These are phyloP conservation scores for Hyla sarda DNA, from an alignment of 2,113 vertebrate genomes.

Conservation along the genomic window DNA sequence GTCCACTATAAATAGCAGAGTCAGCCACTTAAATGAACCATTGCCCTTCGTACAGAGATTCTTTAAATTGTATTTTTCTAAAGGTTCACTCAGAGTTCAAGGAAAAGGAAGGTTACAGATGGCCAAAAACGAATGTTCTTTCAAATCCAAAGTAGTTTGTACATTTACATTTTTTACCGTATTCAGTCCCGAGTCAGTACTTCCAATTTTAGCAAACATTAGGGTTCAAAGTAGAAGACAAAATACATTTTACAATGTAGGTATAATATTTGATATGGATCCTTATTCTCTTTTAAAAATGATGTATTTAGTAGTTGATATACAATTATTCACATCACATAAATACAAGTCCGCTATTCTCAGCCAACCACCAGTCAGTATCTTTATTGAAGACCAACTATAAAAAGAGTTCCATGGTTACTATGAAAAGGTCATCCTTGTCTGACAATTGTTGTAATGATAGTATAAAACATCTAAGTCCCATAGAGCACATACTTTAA, in stretches of 20 bases:
- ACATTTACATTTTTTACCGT: conserved; percentile 10
- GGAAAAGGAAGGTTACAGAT: conserved; percentile 63
- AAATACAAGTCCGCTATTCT: background rate
- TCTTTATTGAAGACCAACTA: background rate
- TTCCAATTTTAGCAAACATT: background rate
- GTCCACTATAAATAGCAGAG: conserved; percentile 66
- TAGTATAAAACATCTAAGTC: background rate
- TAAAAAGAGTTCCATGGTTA: background rate
- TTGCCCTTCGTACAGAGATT: conserved; percentile 65
- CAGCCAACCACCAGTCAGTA: background rate
- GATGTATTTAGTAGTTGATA: background rate
- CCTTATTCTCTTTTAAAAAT: background rate
- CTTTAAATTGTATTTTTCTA: conserved; percentile 61
- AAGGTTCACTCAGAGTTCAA: conserved; percentile 71
- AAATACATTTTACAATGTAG: no score
- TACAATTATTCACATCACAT: background rate
- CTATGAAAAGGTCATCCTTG: background rate
- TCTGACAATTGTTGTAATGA: background rate
- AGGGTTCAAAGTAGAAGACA: background rate
- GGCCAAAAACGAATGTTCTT: background rate
- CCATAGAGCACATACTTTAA: no score
- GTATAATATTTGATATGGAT: background rate
- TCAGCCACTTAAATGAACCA: conserved; percentile 59
- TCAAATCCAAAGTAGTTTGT: background rate
- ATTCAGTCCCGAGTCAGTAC: conserved; percentile 24